Evolutionary conservation across 2,797 vertebrate genomes (phyloP), one percentile per base, ranked within the genome.

Genomic region (Otus scops): DNA sequence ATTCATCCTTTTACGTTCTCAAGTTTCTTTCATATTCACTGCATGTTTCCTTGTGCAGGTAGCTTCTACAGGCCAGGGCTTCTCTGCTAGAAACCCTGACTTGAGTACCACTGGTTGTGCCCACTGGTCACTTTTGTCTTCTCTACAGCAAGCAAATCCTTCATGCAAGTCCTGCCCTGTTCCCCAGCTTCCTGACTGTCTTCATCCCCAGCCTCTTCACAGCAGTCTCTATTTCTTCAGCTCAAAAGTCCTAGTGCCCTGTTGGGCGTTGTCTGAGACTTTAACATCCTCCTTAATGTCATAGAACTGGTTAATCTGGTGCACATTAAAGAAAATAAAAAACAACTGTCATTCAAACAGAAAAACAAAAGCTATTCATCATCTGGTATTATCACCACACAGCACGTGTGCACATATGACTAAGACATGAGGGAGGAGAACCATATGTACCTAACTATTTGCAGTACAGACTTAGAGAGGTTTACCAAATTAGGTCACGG

Each of bases 371-470:
- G 71, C 57, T 27, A 87, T 81, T 93, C 87, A 97, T 93, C 88
- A 96, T 59, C 86, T 81, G 77, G 36, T 90, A 73, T 92, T 89
- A 87, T 61, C 91, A 86, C 65, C 93, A 81, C 87, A 85, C 38
- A 94, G 74, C 80, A 96, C 53, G 30, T 84, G 87, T 69, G 45
- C 57, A 79, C 45, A 6, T 34, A 77, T 95, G 95, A 96, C 91
- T 97, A 96, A 97, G 79, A 85, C 59, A 48, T 47, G 91, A 92
- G 77, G 94, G 94, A 94, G 89, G 88, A 92, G 56, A 92, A 82
- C 92, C 92, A 92, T 89, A 92, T 94, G 92, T 47, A 93, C 86
- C 78, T 84, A 86, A 53, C 61, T 91, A 88, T 91, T 86, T 76
- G 67, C 83, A 85, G 77, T 28, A 69, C 84, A 88, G 76, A 92